phyloP scores from a whole-genome alignment of 1,140 invertebrate species.

The Heliconius hewitsoni region DNA sequence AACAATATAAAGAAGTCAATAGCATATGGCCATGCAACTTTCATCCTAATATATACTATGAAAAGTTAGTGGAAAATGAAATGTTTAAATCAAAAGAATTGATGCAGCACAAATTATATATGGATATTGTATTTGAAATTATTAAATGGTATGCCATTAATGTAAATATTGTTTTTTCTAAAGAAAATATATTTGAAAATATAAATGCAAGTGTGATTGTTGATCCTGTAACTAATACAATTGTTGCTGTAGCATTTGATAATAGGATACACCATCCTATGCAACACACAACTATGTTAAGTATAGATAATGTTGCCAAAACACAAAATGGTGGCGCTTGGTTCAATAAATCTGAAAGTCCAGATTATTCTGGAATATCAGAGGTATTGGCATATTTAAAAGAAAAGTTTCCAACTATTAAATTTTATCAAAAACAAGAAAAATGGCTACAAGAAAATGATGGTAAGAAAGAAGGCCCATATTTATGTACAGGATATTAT shows the following conservation, averaged over 20 bases:
- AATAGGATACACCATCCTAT: constrained; percentile 85
- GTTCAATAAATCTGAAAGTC: constrained; percentile 50
- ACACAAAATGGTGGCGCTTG: constrained; percentile 91
- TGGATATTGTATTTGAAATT: constrained; percentile 83
- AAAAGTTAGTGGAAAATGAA: constrained; percentile 83
- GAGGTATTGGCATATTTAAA: constrained; percentile 52
- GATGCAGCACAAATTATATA: constrained; percentile 82
- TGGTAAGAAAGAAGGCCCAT: constrained; percentile 81
- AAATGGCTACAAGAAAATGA: constrained; percentile 42
- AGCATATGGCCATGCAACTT: constrained; percentile 93
- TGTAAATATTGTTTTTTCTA: constrained; percentile 24
- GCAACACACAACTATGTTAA: constrained; percentile 92
- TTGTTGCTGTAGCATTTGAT: constrained; percentile 86
- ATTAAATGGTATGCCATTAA: constrained; percentile 63
- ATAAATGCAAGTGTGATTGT: constrained; percentile 84
- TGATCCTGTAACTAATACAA: constrained; percentile 83
- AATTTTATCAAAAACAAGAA: constrained; percentile 57
- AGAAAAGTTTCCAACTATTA: constrained; percentile 51
- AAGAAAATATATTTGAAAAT: constrained; percentile 48
- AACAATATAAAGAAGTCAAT: constrained; percentile 85
- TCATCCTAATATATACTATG: constrained; percentile 88
- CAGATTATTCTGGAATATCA: constrained; percentile 26
- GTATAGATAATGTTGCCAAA: constrained; percentile 91
- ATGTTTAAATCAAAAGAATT: constrained; percentile 85
- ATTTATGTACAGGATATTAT: constrained; percentile 95